Percentiles rank a stretch among this genome's conserved stretches.
phyloP scores from a whole-genome alignment of 1,140 invertebrate species.

The Drosophila sechellia region DNA sequence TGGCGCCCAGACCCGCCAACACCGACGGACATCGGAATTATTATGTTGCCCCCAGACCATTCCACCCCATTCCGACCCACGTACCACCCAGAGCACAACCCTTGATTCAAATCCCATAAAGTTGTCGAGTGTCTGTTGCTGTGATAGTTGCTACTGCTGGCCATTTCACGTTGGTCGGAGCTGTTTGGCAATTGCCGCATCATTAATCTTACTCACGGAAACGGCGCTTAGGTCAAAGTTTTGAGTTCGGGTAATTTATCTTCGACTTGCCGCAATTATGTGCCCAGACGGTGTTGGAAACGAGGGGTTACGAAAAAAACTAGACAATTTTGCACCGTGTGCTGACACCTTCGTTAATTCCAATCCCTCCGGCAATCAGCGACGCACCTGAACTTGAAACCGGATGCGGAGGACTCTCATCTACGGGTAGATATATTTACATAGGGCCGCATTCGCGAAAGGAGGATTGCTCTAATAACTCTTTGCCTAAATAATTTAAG shows the following conservation, averaged over 20 bases:
- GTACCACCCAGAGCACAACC: slow-evolving; percentile 35
- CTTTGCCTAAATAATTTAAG: slow-evolving; percentile 72
- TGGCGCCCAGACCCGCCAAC: slow-evolving; percentile 28
- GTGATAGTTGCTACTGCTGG: slow-evolving; percentile 66
- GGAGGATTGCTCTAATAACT: slow-evolving; percentile 65
- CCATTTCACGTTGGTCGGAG: slow-evolving; percentile 59
- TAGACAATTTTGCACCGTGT: slow-evolving; percentile 36
- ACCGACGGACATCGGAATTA: slow-evolving; percentile 56
- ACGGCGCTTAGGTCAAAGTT: slow-evolving; percentile 82
- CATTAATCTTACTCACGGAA: slow-evolving; percentile 82
- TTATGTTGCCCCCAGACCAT: slow-evolving; percentile 59
- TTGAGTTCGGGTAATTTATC: slow-evolving; percentile 81
- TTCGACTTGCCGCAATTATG: slow-evolving; percentile 79
- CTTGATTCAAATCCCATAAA: slow-evolving; percentile 82
- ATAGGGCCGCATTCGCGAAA: neutral
- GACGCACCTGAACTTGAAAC: slow-evolving; percentile 53
- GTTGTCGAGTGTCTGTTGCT: slow-evolving; percentile 68
- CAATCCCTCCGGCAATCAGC: slow-evolving; percentile 24
- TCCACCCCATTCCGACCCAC: neutral
- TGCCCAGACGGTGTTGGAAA: slow-evolving; percentile 36
- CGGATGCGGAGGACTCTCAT: neutral
- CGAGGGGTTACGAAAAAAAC: slow-evolving; percentile 1
- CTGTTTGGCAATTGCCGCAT: slow-evolving; percentile 78
- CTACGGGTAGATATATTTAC: neutral
- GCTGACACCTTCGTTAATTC: slow-evolving; percentile 40